Evolutionary conservation across 2,888 invertebrate genomes (phyloP).

Genomic region (Cryptus viduatorius): DNA sequence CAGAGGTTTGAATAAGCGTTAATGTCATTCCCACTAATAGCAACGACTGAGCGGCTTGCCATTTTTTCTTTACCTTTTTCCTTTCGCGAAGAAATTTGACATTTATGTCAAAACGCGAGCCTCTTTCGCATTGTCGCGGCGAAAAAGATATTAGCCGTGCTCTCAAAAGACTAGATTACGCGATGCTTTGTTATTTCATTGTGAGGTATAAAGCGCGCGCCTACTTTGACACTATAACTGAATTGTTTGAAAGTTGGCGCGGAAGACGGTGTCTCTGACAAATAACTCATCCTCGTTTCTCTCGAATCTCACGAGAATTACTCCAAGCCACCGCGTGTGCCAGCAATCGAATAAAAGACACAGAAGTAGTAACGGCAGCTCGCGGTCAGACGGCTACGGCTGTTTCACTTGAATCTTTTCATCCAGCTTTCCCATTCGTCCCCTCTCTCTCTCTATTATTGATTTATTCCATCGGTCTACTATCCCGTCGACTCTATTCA

Average conservation of each 20-base stretch:
- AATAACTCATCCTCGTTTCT: background rate
- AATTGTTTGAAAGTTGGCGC: background rate
- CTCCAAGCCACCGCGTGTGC: background rate
- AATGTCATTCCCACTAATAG: slow-evolving; percentile 12
- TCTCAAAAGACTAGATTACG: too few relatives aligned
- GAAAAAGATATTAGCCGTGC: too few relatives aligned
- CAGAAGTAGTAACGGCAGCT: slow-evolving; percentile 42
- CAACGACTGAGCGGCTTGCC: slow-evolving; percentile 24
- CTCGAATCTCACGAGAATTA: background rate
- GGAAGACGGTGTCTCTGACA: background rate
- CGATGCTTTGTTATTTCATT: too few relatives aligned
- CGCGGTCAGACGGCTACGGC: slow-evolving; percentile 35
- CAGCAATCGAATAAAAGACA: background rate
- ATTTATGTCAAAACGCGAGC: background rate
- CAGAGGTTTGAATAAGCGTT: slow-evolving; percentile 28
- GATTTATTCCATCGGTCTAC: slow-evolving; percentile 38
- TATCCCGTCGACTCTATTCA: slow-evolving; percentile 57
- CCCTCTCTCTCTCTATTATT: slow-evolving; percentile 33
- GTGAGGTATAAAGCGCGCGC: too few relatives aligned
- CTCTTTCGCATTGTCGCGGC: background rate
- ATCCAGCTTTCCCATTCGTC: slow-evolving; percentile 39
- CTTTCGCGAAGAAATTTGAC: too few relatives aligned
- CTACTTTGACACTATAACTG: background rate
- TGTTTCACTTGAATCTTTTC: slow-evolving; percentile 33
- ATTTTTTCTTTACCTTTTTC: slow-evolving; percentile 29